phyloP scores from a whole-genome alignment of 2,797 vertebrate species.

The Lophius americanus region DNA sequence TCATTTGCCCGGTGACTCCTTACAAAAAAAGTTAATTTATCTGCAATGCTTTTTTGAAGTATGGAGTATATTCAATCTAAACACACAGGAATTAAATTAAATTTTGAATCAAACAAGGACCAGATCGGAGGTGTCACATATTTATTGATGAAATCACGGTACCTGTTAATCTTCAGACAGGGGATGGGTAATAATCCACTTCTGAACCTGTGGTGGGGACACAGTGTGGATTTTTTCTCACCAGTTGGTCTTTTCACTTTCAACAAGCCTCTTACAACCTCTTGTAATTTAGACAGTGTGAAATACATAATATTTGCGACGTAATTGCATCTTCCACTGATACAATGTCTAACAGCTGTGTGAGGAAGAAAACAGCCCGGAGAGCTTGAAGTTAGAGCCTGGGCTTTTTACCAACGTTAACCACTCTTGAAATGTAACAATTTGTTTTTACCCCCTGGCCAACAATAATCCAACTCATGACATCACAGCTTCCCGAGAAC shows the following conservation, averaged over 20 bases:
- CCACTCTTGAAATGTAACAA: constrained; percentile 71
- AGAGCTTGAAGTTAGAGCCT: constrained; percentile 71
- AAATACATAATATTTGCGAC: constrained; percentile 74
- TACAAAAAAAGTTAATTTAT: constrained; percentile 23
- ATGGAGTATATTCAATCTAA: constrained; percentile 45
- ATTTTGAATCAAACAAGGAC: constrained; percentile 54
- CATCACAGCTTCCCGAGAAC: constrained; percentile 61
- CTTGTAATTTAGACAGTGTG: constrained; percentile 60
- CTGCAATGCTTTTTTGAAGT: constrained; percentile 35
- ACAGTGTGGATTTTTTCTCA: constrained; percentile 60
- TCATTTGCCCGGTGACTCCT: constrained; percentile 11
- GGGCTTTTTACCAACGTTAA: constrained; percentile 75
- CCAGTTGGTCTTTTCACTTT: constrained; percentile 48
- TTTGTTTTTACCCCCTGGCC: constrained; percentile 63
- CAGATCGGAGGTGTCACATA: constrained; percentile 54
- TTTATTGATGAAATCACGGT: constrained; percentile 70
- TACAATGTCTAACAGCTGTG: constrained; percentile 75
- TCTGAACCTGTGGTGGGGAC: constrained; percentile 57
- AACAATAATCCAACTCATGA: constrained; percentile 71
- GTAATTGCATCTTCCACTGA: constrained; percentile 71
- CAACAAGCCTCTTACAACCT: constrained; percentile 49
- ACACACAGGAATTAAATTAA: constrained; percentile 65
- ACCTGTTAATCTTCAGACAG: constrained; percentile 60
- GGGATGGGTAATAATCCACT: constrained; percentile 51
- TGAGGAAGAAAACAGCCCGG: constrained; percentile 68